Evolutionary conservation across 2,113 vertebrate species (phyloP).

Genomic region (Poicephalus meyeri): DNA sequence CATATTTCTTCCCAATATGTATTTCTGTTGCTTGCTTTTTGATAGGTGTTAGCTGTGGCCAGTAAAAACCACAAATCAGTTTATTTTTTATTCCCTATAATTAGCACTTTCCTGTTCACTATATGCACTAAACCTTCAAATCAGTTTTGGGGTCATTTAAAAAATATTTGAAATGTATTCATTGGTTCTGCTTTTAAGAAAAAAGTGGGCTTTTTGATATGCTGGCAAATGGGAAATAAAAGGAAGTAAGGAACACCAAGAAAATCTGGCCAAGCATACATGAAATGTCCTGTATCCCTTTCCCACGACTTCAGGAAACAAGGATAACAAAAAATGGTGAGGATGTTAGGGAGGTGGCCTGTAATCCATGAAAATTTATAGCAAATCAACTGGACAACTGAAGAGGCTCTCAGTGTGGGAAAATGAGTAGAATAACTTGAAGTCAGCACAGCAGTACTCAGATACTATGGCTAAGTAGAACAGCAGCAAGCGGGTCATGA

Average conservation of each 20-base stretch:
- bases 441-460: not conserved
- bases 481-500: not conserved
- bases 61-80: not conserved
- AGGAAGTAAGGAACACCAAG: not conserved
- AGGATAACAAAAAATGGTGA: not conserved
- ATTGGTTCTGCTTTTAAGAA: not conserved
- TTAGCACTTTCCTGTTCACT: not conserved
- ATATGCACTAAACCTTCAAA: not conserved
- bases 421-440: not conserved
- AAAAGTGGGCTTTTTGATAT: not conserved
- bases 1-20: not conserved
- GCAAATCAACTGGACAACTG: not conserved
- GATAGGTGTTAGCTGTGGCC: not conserved
- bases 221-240: not conserved
- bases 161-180: not conserved
- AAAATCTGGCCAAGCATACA: not conserved
- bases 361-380: conserved; percentile 1
- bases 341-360: not conserved
- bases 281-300: not conserved
- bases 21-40: not conserved
- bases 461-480: not conserved
- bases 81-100: not conserved
- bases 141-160: not conserved
- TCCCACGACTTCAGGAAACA: not conserved
- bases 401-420: not conserved